phyloP scores from a whole-genome alignment of 2,113 vertebrate genomes.

The Coptodon bakossiorum region DNA sequence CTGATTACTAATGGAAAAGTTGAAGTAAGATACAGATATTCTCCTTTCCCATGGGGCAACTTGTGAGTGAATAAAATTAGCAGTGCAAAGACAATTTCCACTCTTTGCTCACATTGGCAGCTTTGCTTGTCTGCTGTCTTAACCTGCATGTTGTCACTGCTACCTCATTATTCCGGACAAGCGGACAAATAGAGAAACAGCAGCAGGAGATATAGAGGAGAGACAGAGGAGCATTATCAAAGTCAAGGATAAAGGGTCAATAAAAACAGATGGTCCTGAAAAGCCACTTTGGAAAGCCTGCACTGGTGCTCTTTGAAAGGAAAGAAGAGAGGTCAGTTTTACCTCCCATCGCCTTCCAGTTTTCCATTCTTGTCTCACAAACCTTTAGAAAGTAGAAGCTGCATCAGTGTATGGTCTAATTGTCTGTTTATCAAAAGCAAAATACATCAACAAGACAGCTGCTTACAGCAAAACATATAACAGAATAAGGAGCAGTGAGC shows the following conservation, averaged over 20 bases:
- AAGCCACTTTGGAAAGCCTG: background rate
- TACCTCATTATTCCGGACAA: conserved; percentile 8
- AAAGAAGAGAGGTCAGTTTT: background rate
- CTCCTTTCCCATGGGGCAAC: background rate
- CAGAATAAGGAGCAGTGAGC: background rate
- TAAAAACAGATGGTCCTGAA: conserved; percentile 14
- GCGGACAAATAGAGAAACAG: background rate
- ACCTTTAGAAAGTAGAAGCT: background rate
- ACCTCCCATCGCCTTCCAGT: background rate
- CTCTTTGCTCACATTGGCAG: background rate
- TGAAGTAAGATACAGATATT: background rate
- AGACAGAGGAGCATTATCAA: background rate
- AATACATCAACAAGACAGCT: background rate
- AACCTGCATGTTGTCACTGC: background rate
- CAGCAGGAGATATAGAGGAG: background rate
- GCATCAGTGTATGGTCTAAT: background rate
- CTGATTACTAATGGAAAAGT: background rate
- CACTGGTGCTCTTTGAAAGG: background rate
- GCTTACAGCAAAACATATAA: background rate
- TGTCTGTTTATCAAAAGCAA: background rate
- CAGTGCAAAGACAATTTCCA: background rate
- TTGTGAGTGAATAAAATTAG: background rate
- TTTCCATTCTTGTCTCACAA: background rate
- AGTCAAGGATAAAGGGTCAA: conserved; percentile 34
- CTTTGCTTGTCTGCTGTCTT: background rate